Conservation (phyloP, 1,140 invertebrate genomes). For the Panagrolaimus sp. region DNA sequence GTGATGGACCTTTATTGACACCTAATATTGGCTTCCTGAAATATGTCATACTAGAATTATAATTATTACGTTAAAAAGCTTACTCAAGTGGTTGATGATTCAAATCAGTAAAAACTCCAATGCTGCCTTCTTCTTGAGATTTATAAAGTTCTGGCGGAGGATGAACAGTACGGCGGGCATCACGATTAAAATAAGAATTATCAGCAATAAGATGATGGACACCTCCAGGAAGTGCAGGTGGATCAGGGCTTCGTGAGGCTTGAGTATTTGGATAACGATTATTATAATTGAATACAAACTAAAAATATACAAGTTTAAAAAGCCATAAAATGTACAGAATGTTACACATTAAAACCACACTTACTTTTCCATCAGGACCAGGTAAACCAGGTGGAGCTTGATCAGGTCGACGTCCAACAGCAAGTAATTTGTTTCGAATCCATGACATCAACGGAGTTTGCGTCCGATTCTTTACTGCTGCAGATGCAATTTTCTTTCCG, state of each 20-base stretch:
- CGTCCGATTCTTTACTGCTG: slow-evolving; percentile 20
- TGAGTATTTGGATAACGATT: slow-evolving; percentile 42
- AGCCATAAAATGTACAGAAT: background rate
- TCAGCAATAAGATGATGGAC: slow-evolving; percentile 36
- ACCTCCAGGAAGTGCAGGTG: slow-evolving; percentile 31
- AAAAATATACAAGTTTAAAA: slow-evolving; percentile 4
- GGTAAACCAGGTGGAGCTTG: slow-evolving; percentile 20
- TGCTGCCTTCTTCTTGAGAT: slow-evolving; percentile 13
- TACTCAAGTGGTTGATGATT: slow-evolving; percentile 8
- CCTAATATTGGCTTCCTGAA: background rate
- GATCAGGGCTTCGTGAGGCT: slow-evolving; percentile 26
- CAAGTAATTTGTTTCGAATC: slow-evolving; percentile 25
- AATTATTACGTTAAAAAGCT: background rate
- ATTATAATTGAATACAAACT: slow-evolving; percentile 20
- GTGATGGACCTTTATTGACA: slow-evolving; percentile 29
- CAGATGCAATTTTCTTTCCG: slow-evolving; percentile 27
- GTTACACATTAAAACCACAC: background rate
- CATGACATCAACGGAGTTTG: slow-evolving; percentile 26
- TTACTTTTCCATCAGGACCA: slow-evolving; percentile 23
- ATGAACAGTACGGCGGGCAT: slow-evolving; percentile 30
- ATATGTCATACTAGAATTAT: too few relatives aligned
- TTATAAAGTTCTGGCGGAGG: slow-evolving; percentile 33
- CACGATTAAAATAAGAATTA: slow-evolving; percentile 32
- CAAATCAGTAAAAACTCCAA: slow-evolving; percentile 5
- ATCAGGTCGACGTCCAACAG: slow-evolving; percentile 21